Evolutionary conservation across 2,113 vertebrate species (phyloP).

Genomic region (Brachirus orientalis): DNA sequence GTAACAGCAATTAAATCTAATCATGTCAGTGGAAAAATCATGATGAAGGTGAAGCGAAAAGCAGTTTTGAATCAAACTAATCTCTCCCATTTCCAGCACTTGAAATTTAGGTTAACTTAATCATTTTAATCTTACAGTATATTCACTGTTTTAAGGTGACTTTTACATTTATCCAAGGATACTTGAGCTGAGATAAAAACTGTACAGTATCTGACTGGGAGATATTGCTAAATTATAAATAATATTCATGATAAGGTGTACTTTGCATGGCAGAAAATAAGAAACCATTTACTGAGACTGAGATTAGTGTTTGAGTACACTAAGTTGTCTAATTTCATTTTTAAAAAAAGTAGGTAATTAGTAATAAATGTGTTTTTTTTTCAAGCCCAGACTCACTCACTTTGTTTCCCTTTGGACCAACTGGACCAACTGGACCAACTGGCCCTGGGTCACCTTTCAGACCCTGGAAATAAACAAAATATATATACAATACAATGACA

Average conservation of each 20-base stretch:
- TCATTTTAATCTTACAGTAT: neutral
- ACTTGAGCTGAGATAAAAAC: too few species aligned
- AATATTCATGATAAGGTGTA: too few species aligned
- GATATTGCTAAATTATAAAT: too few species aligned
- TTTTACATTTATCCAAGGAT: too few species aligned
- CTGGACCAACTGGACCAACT: conserved; percentile 78
- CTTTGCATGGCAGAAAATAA: too few species aligned
- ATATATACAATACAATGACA: conserved; percentile 37
- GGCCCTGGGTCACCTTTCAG: conserved; percentile 85
- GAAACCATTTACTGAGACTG: too few species aligned
- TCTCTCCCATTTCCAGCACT: conserved; percentile 1
- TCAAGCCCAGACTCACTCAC: conserved; percentile 74
- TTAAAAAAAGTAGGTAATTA: neutral
- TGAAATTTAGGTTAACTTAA: conserved; percentile 8
- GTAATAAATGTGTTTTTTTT: neutral
- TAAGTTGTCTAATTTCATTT: too few species aligned
- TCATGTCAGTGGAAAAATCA: conserved; percentile 35
- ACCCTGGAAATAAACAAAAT: conserved; percentile 80
- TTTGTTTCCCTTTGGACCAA: conserved; percentile 89
- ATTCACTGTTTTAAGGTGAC: too few species aligned
- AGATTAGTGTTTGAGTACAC: too few species aligned
- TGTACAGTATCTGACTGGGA: too few species aligned
- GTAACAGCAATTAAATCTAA: conserved; percentile 49
- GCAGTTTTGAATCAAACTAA: conserved; percentile 30
- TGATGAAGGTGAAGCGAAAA: conserved; percentile 31